A percentile compares a stretch with the other conserved stretches of the same genome.
These are phyloP conservation scores for Aeoliscus strigatus DNA, from an alignment of 2,797 vertebrate species.

Conservation along the genomic window DNA sequence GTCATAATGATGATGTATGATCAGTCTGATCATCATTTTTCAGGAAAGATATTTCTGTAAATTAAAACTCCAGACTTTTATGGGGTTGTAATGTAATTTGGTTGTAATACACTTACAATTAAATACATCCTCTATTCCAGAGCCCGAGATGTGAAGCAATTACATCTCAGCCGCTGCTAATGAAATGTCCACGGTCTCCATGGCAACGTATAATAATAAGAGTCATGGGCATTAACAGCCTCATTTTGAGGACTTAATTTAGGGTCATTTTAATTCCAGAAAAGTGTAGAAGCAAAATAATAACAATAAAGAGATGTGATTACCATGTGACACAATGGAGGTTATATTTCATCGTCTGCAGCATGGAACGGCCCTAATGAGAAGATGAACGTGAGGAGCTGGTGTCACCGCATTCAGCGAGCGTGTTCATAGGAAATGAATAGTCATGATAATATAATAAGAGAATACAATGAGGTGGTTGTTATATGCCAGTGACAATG, in stretches of 20 bases:
- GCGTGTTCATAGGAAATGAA: constrained; percentile 39
- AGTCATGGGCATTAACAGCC: constrained; percentile 35
- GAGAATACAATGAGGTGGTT: constrained; percentile 24
- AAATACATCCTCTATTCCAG: constrained; percentile 27
- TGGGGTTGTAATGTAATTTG: constrained; percentile 1
- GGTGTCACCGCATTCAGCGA: constrained; percentile 5
- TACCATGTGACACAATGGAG: constrained; percentile 19
- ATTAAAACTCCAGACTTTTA: constrained; percentile 41
- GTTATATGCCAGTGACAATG: too few relatives aligned
- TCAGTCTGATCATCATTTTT: constrained; percentile 18
- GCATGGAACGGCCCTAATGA: constrained; percentile 28
- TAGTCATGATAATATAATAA: constrained; percentile 46
- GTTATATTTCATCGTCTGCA: constrained; percentile 25
- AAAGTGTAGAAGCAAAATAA: constrained; percentile 8
- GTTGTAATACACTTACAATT: constrained; percentile 35
- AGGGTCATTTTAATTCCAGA: too few relatives aligned
- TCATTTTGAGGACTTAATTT: constrained; percentile 29
- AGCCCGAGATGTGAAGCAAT: constrained; percentile 49
- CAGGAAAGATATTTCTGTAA: constrained; percentile 24
- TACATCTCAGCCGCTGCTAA: constrained; percentile 33
- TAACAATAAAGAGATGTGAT: constrained; percentile 11
- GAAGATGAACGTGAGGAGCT: constrained; percentile 22
- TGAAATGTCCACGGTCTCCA: constrained; percentile 18
- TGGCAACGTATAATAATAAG: constrained; percentile 33
- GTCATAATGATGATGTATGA: too few relatives aligned